These are phyloP conservation scores for Batillaria attramentaria DNA, from an alignment of 1,140 invertebrate species.

Conservation along the genomic window DNA sequence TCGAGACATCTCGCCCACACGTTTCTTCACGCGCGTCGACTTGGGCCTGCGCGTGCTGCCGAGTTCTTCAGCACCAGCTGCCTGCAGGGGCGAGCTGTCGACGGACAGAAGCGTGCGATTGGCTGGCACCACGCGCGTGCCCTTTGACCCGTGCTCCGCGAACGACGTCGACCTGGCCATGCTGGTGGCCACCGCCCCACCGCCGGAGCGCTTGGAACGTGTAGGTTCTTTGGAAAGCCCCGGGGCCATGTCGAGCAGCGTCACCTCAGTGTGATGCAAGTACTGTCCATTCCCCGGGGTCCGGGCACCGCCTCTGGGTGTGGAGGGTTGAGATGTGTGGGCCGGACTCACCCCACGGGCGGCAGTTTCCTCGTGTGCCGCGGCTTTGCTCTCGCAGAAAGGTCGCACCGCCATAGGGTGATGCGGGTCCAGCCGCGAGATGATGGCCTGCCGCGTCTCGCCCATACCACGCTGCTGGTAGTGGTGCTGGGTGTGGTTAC, in stretches of 20 bases:
- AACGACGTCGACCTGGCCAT: not conserved
- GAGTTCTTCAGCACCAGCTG: not conserved
- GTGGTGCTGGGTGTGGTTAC: conserved; percentile 7
- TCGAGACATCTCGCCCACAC: not conserved
- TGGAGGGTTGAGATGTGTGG: conserved; percentile 12
- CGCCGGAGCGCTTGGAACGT: not conserved
- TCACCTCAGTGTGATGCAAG: conserved; percentile 16
- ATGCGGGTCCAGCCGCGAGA: conserved; percentile 16
- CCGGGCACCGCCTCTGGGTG: conserved; percentile 8
- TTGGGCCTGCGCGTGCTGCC: not conserved
- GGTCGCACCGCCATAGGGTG: conserved; percentile 17
- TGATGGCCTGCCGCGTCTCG: conserved; percentile 22
- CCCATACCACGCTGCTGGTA: conserved; percentile 1
- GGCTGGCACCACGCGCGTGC: not conserved
- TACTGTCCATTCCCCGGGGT: not conserved
- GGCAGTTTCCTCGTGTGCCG: not conserved
- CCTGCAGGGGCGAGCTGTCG: conserved; percentile 1
- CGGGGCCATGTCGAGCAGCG: conserved; percentile 24
- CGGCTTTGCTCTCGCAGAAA: conserved; percentile 13
- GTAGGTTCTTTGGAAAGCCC: not conserved
- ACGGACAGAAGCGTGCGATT: conserved; percentile 12
- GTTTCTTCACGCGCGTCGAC: conserved; percentile 14
- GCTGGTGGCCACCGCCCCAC: not conserved
- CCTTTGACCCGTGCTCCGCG: not conserved
- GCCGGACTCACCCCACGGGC: not conserved